Evolutionary conservation across 2,888 invertebrate genomes (phyloP).

Genomic region (Tetragonisca angustula): DNA sequence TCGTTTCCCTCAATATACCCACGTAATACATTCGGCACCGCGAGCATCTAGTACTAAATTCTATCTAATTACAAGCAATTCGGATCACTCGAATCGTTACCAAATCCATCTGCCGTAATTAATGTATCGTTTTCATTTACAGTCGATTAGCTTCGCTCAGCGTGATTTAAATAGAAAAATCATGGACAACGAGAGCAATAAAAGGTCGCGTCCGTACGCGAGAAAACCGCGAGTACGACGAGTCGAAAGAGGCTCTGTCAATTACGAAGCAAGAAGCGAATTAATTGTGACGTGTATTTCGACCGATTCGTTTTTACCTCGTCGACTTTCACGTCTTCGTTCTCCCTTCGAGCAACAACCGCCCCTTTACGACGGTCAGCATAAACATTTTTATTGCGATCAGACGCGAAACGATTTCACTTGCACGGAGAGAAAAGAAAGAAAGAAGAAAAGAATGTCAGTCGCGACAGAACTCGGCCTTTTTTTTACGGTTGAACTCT

Average conservation of each 20-base stretch:
- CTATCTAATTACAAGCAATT: neutral
- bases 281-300: conserved; percentile 21
- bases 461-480: conserved; percentile 47
- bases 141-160: neutral
- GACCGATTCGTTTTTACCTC: conserved; percentile 19
- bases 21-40: neutral
- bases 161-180: conserved; percentile 5
- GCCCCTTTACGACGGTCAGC: conserved; percentile 69
- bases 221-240: neutral
- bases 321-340: conserved; percentile 26
- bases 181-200: neutral
- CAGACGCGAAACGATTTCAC: conserved; percentile 69
- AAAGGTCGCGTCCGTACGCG: neutral
- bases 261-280: neutral
- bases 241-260: neutral
- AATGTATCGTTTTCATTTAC: neutral
- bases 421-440: conserved; percentile 56
- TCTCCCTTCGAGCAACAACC: conserved; percentile 45
- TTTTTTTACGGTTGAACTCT: conserved; percentile 69
- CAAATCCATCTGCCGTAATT: neutral
- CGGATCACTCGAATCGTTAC: neutral
- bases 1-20: neutral
- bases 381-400: conserved; percentile 78
- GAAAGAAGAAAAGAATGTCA: conserved; percentile 51
- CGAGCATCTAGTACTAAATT: neutral